phyloP scores from a whole-genome alignment of 2,888 invertebrate genomes.

The Aphidoletes aphidimyza region DNA sequence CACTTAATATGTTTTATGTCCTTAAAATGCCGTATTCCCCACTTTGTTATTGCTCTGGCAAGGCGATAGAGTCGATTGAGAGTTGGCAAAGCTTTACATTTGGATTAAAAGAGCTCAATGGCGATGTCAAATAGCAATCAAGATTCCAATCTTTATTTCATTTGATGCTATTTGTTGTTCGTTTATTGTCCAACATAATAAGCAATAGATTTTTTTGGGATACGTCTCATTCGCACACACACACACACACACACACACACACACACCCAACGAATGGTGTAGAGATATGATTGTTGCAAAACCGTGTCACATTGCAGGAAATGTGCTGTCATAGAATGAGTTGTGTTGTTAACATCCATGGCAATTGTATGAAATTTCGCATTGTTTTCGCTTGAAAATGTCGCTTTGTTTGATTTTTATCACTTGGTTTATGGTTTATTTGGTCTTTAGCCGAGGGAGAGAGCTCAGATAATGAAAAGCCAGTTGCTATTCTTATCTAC shows the following conservation, averaged over 20 bases:
- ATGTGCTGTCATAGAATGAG: not conserved
- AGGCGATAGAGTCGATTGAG: too few species aligned
- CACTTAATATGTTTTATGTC: constrained; percentile 29
- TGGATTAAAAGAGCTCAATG: constrained; percentile 12
- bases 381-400: constrained; percentile 11
- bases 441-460: not conserved
- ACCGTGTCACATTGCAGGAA: constrained; percentile 48
- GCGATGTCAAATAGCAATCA: constrained; percentile 37
- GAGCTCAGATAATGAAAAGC: constrained; percentile 16
- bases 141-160: constrained; percentile 25
- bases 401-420: constrained; percentile 32
- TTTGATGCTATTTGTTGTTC: not conserved
- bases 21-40: constrained; percentile 25
- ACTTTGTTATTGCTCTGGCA: too few species aligned
- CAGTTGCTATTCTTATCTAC: constrained; percentile 34
- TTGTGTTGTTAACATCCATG: too few species aligned
- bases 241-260: too few species aligned
- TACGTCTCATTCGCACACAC: not conserved
- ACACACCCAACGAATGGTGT: too few species aligned
- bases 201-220: not conserved
- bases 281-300: not conserved
- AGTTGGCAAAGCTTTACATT: not conserved
- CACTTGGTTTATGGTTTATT: constrained; percentile 48
- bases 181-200: constrained; percentile 40
- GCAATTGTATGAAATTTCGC: not conserved